Conservation (phyloP, 2,888 invertebrate species). For the Cantharis rustica region DNA sequence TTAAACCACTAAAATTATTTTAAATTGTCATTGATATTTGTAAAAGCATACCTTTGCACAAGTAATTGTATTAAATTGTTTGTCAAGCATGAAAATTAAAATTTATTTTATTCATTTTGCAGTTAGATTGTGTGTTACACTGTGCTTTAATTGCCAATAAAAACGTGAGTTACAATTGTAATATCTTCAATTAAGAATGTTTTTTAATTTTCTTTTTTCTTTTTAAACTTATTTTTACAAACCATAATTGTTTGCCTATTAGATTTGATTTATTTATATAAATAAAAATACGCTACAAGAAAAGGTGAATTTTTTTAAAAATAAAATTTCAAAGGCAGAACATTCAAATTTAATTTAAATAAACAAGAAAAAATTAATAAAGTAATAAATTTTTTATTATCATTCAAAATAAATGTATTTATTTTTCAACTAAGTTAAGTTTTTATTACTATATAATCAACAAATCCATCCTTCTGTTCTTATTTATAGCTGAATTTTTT, state of each 20-base stretch:
- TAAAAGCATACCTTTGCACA: not conserved
- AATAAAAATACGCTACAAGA: no score
- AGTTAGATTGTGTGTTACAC: not conserved
- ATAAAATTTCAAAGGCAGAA: no score
- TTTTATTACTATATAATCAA: no score
- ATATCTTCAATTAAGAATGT: not conserved
- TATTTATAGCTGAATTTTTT: no score
- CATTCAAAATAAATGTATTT: no score
- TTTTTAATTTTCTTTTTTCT: not conserved
- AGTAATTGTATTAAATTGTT: not conserved
- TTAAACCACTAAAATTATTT: not conserved
- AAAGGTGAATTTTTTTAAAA: no score
- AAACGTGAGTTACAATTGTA: not conserved
- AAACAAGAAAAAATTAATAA: no score
- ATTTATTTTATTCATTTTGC: not conserved
- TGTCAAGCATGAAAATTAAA: not conserved
- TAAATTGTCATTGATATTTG: not conserved
- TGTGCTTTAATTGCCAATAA: not conserved
- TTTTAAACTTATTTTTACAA: not conserved
- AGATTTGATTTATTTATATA: no score
- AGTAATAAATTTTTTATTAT: no score
- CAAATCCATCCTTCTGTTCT: no score
- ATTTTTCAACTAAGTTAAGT: no score
- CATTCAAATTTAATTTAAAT: no score
- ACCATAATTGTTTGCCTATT: not conserved